Evolutionary conservation across 2,888 invertebrate genomes (phyloP).

Genomic region (Eupithecia subfuscata): DNA sequence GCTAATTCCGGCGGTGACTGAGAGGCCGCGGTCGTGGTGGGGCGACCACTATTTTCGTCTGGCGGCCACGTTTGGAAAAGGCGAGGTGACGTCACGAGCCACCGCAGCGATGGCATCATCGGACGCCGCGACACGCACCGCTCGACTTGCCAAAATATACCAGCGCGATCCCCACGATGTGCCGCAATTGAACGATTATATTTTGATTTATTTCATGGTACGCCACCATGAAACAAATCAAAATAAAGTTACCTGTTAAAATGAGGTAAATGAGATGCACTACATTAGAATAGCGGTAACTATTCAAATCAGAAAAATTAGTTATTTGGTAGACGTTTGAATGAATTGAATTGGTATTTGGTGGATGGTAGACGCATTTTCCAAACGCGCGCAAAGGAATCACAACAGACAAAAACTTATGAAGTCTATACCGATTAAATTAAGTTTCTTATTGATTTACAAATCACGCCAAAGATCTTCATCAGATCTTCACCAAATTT

Average conservation of each 20-base stretch:
- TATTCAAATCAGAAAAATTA: not conserved
- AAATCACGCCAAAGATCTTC: not conserved
- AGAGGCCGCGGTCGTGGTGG: constrained; percentile 72
- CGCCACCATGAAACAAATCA: too few species aligned
- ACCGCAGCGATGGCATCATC: constrained; percentile 83
- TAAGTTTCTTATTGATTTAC: not conserved
- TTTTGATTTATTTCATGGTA: constrained; percentile 74
- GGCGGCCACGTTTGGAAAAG: constrained; percentile 84
- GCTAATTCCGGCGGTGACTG: constrained; percentile 81
- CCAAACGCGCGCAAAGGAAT: not conserved
- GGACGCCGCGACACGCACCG: constrained; percentile 77
- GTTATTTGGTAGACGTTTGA: too few species aligned
- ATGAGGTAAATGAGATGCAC: not conserved
- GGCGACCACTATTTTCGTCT: constrained; percentile 83
- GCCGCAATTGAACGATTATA: constrained; percentile 71
- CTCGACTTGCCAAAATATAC: constrained; percentile 81
- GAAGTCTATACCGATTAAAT: not conserved
- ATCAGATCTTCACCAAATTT: too few species aligned
- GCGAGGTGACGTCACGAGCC: constrained; percentile 81
- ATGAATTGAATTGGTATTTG: too few species aligned
- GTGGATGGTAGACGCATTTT: not conserved
- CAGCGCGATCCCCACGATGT: constrained; percentile 65
- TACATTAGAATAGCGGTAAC: not conserved
- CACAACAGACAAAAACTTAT: not conserved
- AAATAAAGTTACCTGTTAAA: not conserved